phyloP scores from a whole-genome alignment of 2,113 vertebrate genomes.

The Mustela lutreola region DNA sequence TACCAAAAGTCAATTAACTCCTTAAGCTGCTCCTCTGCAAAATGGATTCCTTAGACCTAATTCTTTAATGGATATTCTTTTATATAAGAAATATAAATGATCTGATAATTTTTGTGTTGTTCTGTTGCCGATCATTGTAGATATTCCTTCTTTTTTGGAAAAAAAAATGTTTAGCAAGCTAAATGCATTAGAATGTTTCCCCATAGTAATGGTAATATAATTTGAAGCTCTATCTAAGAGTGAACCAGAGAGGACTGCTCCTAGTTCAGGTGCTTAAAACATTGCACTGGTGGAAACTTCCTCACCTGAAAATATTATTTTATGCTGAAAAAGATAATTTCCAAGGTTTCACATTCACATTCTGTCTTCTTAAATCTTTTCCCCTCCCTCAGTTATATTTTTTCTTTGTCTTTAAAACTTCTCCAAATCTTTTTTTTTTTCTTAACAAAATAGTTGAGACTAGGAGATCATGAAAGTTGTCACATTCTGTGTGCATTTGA shows the following conservation, averaged over 20 bases:
- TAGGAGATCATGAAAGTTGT: neutral
- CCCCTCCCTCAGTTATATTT: neutral
- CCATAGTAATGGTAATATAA: neutral
- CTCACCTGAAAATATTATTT: neutral
- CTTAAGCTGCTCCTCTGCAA: constrained; percentile 31
- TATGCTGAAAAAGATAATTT: neutral
- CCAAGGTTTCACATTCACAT: neutral
- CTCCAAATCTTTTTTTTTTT: neutral
- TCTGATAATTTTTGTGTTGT: constrained; percentile 40
- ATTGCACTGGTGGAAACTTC: neutral
- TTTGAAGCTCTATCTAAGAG: neutral
- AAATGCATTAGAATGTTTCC: neutral
- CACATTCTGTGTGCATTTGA: neutral
- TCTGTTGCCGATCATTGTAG: neutral
- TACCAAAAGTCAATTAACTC: constrained; percentile 57
- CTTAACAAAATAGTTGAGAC: neutral
- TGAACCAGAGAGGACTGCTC: neutral
- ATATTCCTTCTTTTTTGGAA: neutral
- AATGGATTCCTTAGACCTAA: constrained; percentile 42
- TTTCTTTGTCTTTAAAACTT: neutral
- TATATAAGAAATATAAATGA: constrained; percentile 31
- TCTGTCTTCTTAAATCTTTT: neutral
- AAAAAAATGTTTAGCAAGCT: constrained; percentile 8
- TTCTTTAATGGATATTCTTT: neutral
- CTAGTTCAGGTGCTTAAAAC: neutral